Percentiles rank a stretch among this genome's conserved stretches.
Evolutionary conservation across 2,888 invertebrate genomes (phyloP).

Genomic region (Stenotaenia linearis): DNA sequence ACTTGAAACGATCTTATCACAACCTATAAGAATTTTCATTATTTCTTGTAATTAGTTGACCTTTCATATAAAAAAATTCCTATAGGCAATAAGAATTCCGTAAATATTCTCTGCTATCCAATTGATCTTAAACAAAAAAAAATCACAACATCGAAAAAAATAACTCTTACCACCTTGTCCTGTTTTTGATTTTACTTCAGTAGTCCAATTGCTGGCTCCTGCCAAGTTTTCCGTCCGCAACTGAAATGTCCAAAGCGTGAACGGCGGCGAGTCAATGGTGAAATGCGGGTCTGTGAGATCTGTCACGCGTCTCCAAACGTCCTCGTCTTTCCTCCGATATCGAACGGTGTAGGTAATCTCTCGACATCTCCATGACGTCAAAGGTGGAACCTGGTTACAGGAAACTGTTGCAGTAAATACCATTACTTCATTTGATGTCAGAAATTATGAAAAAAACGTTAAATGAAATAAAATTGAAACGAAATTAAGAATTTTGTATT

Average conservation of each 20-base stretch:
- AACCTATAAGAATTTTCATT: no score
- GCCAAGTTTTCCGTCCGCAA: slow-evolving; percentile 29
- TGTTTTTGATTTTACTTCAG: not conserved
- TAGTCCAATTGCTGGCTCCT: slow-evolving; percentile 28
- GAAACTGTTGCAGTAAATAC: slow-evolving; percentile 18
- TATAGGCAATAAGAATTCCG: no score
- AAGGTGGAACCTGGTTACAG: slow-evolving; percentile 24
- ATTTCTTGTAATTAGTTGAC: no score
- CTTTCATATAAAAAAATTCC: no score
- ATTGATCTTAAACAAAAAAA: no score
- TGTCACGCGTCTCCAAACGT: not conserved
- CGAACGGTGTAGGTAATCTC: slow-evolving; percentile 30
- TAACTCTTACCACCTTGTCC: slow-evolving; percentile 17
- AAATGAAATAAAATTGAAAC: not conserved
- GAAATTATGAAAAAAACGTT: not conserved
- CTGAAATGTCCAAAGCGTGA: slow-evolving; percentile 27
- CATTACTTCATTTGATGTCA: slow-evolving; percentile 9
- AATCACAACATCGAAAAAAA: no score
- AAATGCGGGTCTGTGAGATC: slow-evolving; percentile 1
- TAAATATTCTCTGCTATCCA: no score
- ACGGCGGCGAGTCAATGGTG: slow-evolving; percentile 28
- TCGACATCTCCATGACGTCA: slow-evolving; percentile 12
- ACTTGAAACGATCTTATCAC: no score
- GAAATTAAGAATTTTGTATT: not conserved
- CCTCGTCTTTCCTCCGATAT: slow-evolving; percentile 9